Conservation (phyloP, 2,113 vertebrate genomes). For the Pangasianodon gigas region DNA sequence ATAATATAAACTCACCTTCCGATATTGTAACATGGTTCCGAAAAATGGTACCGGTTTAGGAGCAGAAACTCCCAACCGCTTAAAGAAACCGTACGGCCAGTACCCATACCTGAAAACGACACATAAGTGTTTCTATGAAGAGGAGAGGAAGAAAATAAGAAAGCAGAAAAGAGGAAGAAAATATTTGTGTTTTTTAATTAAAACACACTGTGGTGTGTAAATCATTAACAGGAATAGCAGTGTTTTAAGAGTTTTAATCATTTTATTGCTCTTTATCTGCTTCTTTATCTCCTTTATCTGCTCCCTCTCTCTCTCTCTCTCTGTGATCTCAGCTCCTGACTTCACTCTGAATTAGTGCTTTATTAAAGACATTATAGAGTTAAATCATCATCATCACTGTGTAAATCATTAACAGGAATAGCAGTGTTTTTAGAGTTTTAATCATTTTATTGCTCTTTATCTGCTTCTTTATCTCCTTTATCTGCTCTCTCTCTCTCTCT, state of each 20-base stretch:
- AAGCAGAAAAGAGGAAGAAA: not conserved
- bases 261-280: not conserved
- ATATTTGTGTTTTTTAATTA: not conserved
- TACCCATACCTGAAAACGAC: conserved; percentile 67
- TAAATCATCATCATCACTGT: not conserved
- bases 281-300: not conserved
- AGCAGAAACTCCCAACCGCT: conserved; percentile 72
- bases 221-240: not conserved
- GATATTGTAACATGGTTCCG: conserved; percentile 68
- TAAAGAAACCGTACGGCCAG: conserved; percentile 67
- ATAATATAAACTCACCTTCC: conserved; percentile 60
- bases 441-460: not conserved
- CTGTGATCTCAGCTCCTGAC: not conserved
- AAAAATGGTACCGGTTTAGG: conserved; percentile 73
- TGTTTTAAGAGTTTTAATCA: no score
- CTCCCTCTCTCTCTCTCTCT: not conserved
- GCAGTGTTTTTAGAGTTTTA: not conserved
- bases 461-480: not conserved
- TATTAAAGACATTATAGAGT: not conserved
- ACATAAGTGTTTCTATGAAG: not conserved
- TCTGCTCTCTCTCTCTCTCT: not conserved
- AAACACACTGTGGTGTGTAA: not conserved
- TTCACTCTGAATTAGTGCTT: not conserved
- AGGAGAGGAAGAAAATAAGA: not conserved
- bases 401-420: not conserved